Conservation (phyloP, 2,797 vertebrate genomes). For the Pangasius krempfi region DNA sequence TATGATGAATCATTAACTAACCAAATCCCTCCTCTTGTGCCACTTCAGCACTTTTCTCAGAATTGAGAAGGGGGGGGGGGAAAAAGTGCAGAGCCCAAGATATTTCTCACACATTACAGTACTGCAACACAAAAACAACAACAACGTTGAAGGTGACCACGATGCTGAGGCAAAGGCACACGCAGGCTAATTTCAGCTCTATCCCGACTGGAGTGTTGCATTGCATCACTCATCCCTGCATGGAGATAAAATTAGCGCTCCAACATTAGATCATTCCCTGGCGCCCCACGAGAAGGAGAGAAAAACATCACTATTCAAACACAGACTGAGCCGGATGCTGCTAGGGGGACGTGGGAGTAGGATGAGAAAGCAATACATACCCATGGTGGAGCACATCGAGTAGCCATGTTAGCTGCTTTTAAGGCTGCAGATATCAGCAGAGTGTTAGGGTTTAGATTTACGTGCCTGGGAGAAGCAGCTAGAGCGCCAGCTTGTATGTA, state of each 20-base stretch:
- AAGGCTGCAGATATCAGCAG: slow-evolving; percentile 57
- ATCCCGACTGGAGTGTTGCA: neutral
- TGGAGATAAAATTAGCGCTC: slow-evolving; percentile 20
- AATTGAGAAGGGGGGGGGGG: neutral
- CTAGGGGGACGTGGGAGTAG: neutral
- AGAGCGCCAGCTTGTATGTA: neutral
- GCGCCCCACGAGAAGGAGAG: neutral
- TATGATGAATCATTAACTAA: slow-evolving; percentile 23
- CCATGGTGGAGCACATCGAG: slow-evolving; percentile 50
- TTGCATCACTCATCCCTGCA: slow-evolving; percentile 30
- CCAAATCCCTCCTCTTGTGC: slow-evolving; percentile 2
- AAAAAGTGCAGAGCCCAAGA: neutral
- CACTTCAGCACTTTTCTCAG: slow-evolving; percentile 25
- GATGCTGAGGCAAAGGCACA: slow-evolving; percentile 22
- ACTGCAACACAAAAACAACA: neutral
- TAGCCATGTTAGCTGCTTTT: slow-evolving; percentile 57
- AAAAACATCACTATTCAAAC: neutral
- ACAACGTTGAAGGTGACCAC: slow-evolving; percentile 2
- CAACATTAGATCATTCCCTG: neutral
- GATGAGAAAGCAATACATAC: slow-evolving; percentile 43
- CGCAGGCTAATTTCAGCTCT: neutral
- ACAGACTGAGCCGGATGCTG: slow-evolving; percentile 10
- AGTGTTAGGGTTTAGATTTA: slow-evolving; percentile 52
- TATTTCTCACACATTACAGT: neutral
- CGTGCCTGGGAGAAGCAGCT: slow-evolving; percentile 49